Evolutionary conservation across 2,113 vertebrate genomes (phyloP).

Genomic region (Pygoscelis antarcticus): DNA sequence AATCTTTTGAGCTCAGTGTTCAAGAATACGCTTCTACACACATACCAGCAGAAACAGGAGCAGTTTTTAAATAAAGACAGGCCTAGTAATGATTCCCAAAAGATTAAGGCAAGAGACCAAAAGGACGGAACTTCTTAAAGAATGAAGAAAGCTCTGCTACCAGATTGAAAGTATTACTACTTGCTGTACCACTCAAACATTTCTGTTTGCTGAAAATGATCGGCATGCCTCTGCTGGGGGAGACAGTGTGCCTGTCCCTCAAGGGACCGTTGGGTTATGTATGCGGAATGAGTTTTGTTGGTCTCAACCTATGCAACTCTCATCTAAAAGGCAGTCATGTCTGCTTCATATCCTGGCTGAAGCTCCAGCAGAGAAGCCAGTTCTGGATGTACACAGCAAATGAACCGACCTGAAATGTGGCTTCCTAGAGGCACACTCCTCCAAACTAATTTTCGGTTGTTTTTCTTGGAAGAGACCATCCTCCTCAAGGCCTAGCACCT

Average conservation of each 20-base stretch:
- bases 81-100: neutral
- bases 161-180: neutral
- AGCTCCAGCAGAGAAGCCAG: neutral
- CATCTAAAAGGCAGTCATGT: neutral
- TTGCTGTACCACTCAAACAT: neutral
- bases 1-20: neutral
- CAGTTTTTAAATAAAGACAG: constrained; percentile 7
- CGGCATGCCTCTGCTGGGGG: neutral
- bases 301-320: neutral
- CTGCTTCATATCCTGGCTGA: neutral
- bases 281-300: neutral
- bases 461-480: neutral
- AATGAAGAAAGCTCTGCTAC: neutral
- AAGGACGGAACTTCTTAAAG: neutral
- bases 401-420: neutral
- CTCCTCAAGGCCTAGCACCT: neutral
- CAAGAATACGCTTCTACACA: neutral
- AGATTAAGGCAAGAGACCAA: neutral
- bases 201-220: neutral
- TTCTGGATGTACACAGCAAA: neutral
- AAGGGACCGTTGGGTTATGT: neutral
- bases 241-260: neutral
- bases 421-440: neutral
- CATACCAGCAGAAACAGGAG: neutral
- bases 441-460: neutral